Percentiles rank a stretch among this genome's conserved stretches.
Evolutionary conservation across 2,113 vertebrate species (phyloP).

Genomic region (Chascanopsetta lugubris): DNA sequence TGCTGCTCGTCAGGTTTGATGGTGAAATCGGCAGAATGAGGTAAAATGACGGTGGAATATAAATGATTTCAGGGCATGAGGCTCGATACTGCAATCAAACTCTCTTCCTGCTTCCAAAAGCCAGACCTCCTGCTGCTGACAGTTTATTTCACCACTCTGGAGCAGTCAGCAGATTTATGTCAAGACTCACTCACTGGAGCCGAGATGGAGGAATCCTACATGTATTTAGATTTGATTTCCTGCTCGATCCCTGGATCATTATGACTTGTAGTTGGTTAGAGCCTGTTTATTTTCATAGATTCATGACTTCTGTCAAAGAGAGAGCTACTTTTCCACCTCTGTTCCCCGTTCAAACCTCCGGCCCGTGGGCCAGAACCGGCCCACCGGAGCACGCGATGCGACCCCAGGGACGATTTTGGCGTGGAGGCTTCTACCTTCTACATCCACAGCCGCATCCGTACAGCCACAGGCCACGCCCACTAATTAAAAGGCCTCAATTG

Average conservation of each 20-base stretch:
- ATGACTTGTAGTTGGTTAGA: background rate
- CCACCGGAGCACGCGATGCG: no score
- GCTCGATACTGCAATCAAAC: constrained; percentile 19
- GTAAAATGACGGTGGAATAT: constrained; percentile 6
- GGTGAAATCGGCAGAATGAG: constrained; percentile 2
- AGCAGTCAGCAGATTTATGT: constrained; percentile 28
- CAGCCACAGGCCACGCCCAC: constrained; percentile 33
- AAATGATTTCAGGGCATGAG: constrained; percentile 29
- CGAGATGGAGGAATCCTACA: background rate
- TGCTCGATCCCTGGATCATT: background rate
- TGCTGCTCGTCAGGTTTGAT: background rate
- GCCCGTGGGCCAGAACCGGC: no score
- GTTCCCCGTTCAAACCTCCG: no score
- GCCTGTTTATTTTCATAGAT: constrained; percentile 13
- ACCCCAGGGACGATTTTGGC: no score
- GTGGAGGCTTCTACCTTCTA: constrained; percentile 73
- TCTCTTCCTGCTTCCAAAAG: constrained; percentile 20
- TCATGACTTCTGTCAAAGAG: constrained; percentile 63
- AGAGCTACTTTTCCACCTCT: no score
- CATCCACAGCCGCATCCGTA: constrained; percentile 70
- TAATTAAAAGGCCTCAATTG: constrained; percentile 66
- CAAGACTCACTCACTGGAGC: constrained; percentile 7
- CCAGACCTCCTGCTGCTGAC: constrained; percentile 12
- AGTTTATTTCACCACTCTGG: constrained; percentile 20
- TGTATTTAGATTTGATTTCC: background rate